phyloP scores from a whole-genome alignment of 2,888 invertebrate species.

The Oegoconia quadripuncta region DNA sequence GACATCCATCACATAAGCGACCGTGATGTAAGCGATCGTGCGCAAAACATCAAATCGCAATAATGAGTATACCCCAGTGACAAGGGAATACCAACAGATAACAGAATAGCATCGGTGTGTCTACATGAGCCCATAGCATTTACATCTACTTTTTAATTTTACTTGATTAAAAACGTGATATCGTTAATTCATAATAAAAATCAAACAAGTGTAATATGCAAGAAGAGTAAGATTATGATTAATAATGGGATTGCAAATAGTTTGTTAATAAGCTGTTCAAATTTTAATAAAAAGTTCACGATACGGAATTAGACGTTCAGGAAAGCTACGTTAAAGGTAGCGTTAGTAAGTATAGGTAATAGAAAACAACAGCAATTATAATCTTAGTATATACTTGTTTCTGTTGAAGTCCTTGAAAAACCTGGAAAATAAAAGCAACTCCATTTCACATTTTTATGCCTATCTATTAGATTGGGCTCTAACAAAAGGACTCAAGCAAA shows the following conservation, averaged over 20 bases:
- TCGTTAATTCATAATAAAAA: too few species aligned
- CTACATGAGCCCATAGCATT: too few species aligned
- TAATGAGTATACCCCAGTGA: too few species aligned
- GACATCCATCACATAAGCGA: conserved; percentile 4
- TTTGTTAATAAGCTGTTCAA: conserved; percentile 1
- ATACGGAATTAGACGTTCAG: not conserved
- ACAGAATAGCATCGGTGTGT: too few species aligned
- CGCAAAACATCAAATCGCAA: conserved; percentile 10
- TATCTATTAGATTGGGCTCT: conserved; percentile 14
- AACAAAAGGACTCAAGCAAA: too few species aligned
- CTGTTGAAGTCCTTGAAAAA: conserved; percentile 62
- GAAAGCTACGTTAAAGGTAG: conserved; percentile 47
- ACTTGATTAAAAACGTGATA: too few species aligned
- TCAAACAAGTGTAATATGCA: not conserved
- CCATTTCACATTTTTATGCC: conserved; percentile 20
- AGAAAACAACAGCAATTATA: conserved; percentile 16
- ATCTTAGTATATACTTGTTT: conserved; percentile 67
- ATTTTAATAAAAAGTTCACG: not conserved
- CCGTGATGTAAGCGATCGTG: conserved; percentile 11
- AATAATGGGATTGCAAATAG: not conserved
- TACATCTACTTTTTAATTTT: too few species aligned
- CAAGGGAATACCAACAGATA: too few species aligned
- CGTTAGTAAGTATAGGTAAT: conserved; percentile 22
- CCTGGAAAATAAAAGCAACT: conserved; percentile 62
- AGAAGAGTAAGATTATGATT: too few species aligned